Base-by-base conservation (phyloP, 2,888 invertebrate species). In the Ethmia dodecea region DNA sequence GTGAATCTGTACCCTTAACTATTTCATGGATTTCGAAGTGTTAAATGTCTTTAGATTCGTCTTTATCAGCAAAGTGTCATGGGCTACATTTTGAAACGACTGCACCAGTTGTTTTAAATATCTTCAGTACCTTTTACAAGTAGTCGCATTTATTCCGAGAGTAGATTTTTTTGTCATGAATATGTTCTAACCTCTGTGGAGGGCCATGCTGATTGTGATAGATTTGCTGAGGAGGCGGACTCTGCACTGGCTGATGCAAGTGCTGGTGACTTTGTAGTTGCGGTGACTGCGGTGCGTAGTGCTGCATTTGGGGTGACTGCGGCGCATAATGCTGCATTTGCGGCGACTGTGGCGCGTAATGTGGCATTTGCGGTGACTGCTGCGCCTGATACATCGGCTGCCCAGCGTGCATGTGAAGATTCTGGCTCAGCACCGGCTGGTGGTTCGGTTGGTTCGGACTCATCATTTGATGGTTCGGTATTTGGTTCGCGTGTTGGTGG, bases 371-470 rank as follows among this genome's bases (percentile, higher is more conserved):
- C 20, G 52, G 52, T 31, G 50, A 46, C 13, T 46, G 40, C 40
- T 88, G 81, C 36, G 38, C 44, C 11, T 50, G 89, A 80, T 40
- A 41, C 31, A 88, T 40, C 32, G 43, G 45, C 38, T 43, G 34
- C 12, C 34, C 31, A 15, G 40, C 28, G 27, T 44, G 44, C 25
- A 41, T 37, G 28, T 39, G 42, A 38, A 45, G 16, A n/a, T 15
- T 27, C 33, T 27, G 33, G 8, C 29, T 18, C 14, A 25, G 13
- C 13, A 30, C 18, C 4, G 22, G 22, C 18, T 42, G 42, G 22
- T 43, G 43, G 28, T 37, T 43, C 14, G 30, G 34, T 16, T 22
- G 25, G 6, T 15, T 33, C 14, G 14, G 11, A 11, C 25, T 33
- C 13, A 34, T 16, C 29, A 31, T 31, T 3, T 30, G 33, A 5